phyloP scores from a whole-genome alignment of 2,888 invertebrate genomes.

The Megalurothrips usitatus region DNA sequence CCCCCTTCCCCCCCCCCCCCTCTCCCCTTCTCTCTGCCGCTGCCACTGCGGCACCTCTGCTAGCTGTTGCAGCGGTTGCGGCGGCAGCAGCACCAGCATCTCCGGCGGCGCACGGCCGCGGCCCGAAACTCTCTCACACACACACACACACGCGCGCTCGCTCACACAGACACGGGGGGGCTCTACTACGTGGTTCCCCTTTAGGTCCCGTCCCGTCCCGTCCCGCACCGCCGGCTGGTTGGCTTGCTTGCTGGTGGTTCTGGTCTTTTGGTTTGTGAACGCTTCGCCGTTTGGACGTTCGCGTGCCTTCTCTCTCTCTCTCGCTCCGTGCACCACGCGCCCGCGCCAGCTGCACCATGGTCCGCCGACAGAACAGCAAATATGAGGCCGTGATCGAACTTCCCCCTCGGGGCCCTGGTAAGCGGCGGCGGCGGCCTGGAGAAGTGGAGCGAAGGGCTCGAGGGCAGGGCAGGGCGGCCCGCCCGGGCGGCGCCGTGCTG shows the following conservation, averaged over 20 bases:
- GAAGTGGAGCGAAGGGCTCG: neutral
- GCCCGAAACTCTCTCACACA: neutral
- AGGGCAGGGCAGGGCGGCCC: neutral
- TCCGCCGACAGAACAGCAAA: neutral
- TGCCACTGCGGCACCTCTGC: neutral
- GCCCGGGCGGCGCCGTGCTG: neutral
- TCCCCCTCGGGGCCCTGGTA: conserved; percentile 4
- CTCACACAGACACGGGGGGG: neutral
- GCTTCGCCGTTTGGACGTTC: neutral
- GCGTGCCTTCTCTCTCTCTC: no score
- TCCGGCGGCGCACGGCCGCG: neutral
- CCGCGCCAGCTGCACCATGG: neutral
- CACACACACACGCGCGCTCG: neutral
- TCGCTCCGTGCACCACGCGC: no score
- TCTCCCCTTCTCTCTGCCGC: neutral
- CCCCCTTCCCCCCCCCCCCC: conserved; percentile 15
- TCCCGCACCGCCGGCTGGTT: no score
- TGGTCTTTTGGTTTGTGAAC: neutral
- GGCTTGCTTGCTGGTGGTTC: no score
- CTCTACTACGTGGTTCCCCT: neutral
- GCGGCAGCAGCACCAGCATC: neutral
- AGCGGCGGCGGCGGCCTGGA: neutral
- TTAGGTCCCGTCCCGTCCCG: no score
- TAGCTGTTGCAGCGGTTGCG: neutral
- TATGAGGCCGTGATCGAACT: neutral